phyloP scores from a whole-genome alignment of 2,797 vertebrate species.

The Acanthurus leucopareius region DNA sequence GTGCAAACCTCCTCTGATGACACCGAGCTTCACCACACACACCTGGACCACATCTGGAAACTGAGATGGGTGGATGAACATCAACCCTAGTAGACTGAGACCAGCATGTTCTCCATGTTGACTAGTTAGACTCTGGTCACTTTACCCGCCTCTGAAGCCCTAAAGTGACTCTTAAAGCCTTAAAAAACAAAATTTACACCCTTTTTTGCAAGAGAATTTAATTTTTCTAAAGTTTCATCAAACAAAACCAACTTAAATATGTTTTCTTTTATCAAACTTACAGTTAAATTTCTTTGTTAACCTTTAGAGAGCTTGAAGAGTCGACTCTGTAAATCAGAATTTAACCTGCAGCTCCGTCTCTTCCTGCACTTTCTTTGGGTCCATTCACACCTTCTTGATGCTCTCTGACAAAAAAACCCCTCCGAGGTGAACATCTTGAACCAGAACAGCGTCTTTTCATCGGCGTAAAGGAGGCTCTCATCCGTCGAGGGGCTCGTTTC shows the following conservation, averaged over 20 bases:
- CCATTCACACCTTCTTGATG: background rate
- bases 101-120: background rate
- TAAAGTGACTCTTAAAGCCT: background rate
- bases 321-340: background rate
- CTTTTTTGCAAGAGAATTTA: background rate
- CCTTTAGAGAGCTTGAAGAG: no score
- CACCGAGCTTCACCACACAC: no score
- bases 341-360: background rate
- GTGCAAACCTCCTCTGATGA: no score
- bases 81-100: background rate
- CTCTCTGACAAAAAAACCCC: background rate
- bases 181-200: background rate
- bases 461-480: conserved; percentile 6
- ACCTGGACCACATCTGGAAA: background rate
- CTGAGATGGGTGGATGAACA: no score
- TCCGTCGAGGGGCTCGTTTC: conserved; percentile 17
- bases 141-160: background rate
- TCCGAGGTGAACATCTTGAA: conserved; percentile 22
- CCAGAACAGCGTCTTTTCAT: conserved; percentile 14
- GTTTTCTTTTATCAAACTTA: no score
- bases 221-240: background rate
- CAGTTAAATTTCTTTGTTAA: no score
- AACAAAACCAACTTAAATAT: background rate
- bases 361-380: background rate
- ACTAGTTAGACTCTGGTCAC: background rate